Percentiles rank a stretch among this genome's conserved stretches.
phyloP scores from a whole-genome alignment of 2,888 invertebrate genomes.

The Mythimna impura region DNA sequence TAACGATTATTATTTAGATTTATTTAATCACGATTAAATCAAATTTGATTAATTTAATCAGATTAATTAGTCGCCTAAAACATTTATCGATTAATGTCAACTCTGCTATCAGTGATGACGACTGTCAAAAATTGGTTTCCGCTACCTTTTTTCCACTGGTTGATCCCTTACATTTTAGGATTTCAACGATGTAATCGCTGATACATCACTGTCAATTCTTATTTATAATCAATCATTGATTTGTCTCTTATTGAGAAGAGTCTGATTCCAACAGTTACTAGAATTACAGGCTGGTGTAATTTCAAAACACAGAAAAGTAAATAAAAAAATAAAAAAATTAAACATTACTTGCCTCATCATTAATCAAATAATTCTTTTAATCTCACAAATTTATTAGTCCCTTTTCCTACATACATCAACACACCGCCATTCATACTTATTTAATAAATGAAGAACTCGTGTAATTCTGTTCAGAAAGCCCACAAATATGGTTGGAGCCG shows the following conservation, averaged over 20 bases:
- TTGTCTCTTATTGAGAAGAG: not conserved
- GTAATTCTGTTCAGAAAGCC: slow-evolving; percentile 41
- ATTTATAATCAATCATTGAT: not conserved
- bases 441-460: slow-evolving; percentile 40
- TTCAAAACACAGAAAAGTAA: not conserved
- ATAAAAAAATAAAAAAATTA: not conserved
- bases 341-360: not conserved
- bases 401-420: slow-evolving; percentile 1
- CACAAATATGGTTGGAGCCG: slow-evolving; percentile 34
- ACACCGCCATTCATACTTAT: slow-evolving; percentile 40
- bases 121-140: too few relatives aligned
- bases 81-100: too few relatives aligned
- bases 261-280: not conserved
- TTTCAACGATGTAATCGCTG: not conserved
- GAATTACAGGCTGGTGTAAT: not conserved
- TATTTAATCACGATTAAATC: too few relatives aligned
- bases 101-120: too few relatives aligned
- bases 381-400: slow-evolving; percentile 13
- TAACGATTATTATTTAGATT: too few relatives aligned
- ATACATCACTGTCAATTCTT: not conserved
- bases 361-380: slow-evolving; percentile 13
- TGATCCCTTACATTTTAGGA: too few relatives aligned
- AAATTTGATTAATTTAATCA: too few relatives aligned
- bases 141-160: too few relatives aligned
- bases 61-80: too few relatives aligned